Evolutionary conservation across 2,888 invertebrate genomes (phyloP), one percentile per base, ranked within the genome.

Genomic region (Ariolimax columbianus): DNA sequence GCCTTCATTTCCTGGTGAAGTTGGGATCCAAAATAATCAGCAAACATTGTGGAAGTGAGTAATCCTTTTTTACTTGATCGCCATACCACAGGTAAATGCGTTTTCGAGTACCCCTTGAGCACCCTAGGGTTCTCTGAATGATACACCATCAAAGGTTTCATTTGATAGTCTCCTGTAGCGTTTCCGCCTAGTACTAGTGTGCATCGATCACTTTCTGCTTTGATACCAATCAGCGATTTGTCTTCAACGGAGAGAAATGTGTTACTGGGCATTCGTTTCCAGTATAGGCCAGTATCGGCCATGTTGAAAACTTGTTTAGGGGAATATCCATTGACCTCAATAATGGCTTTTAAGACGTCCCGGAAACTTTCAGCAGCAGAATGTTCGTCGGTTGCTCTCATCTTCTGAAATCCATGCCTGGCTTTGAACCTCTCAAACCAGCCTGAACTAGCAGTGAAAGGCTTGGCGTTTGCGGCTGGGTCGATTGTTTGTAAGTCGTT

Each of bases 111-210:
- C 14, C 77, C 68, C 33, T 36, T 75, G 14, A 85, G 63, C 4
- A 63, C 81, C n/a, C 30, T 51, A 7, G 85, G 85, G 36, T 40
- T 81, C 23, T 73, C 75, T 11, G 81, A 36, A 36, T 80, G 73
- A 73, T 81, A 84, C 7, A 84, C 82, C 40, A 84, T 36, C 17
- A 84, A n/a, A 26, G 86, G 84, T 59, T 86, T 86, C 38, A 86
- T 36, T 38, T 70, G 66, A 30, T 43, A 73, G 33, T 84, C 81
- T 19, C 86, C 86, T 43, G 66, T 38, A 55, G 83, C 83, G 55
- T 86, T 86, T 30, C 51, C 80, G 43, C 86, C 77, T 3, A 86
- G 70, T 33, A 86, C 55, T 7, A 86, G 33, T 17, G 55, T 55
- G 55, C 55, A 55, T 19, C 55, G 55, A 19, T 55, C 55, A 17